phyloP scores from a whole-genome alignment of 1,140 invertebrate genomes.

The Agrypnia vestita region DNA sequence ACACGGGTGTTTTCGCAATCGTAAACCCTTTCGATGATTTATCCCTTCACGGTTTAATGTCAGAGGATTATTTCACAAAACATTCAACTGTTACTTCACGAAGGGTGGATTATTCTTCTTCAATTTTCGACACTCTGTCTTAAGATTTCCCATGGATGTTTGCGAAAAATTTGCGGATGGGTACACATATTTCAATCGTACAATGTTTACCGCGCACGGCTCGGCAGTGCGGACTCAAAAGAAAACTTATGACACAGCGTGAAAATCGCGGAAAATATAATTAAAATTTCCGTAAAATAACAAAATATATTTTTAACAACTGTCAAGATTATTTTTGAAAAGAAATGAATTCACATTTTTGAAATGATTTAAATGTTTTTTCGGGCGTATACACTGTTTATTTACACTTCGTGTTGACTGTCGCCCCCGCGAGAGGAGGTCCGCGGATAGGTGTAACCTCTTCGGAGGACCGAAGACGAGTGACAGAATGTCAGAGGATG shows the following conservation, averaged over 20 bases:
- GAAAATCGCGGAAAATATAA: neutral
- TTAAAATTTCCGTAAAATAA: neutral
- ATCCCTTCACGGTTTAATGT: slow-evolving; percentile 38
- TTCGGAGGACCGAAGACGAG: slow-evolving; percentile 41
- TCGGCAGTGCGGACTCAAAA: neutral
- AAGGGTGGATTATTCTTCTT: slow-evolving; percentile 8
- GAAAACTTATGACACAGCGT: slow-evolving; percentile 11
- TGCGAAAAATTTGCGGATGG: neutral
- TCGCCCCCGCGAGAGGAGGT: slow-evolving; percentile 2
- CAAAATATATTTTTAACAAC: neutral
- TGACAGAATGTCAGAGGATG: slow-evolving; percentile 46
- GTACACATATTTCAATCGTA: neutral
- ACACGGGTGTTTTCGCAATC: slow-evolving; percentile 37
- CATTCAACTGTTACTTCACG: slow-evolving; percentile 37
- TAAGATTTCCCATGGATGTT: slow-evolving; percentile 23
- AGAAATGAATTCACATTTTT: slow-evolving; percentile 1
- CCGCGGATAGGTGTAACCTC: slow-evolving; percentile 40
- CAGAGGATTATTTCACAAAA: slow-evolving; percentile 32
- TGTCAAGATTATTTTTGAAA: slow-evolving; percentile 9
- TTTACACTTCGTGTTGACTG: slow-evolving; percentile 34
- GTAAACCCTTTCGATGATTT: slow-evolving; percentile 23
- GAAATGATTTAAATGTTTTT: slow-evolving; percentile 16
- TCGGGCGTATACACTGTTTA: slow-evolving; percentile 38
- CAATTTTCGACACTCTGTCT: slow-evolving; percentile 17
- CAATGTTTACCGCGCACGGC: slow-evolving; percentile 7